Percentiles rank a stretch among this genome's conserved stretches.
phyloP scores from a whole-genome alignment of 2,113 vertebrate species.

The Phoxinus phoxinus region DNA sequence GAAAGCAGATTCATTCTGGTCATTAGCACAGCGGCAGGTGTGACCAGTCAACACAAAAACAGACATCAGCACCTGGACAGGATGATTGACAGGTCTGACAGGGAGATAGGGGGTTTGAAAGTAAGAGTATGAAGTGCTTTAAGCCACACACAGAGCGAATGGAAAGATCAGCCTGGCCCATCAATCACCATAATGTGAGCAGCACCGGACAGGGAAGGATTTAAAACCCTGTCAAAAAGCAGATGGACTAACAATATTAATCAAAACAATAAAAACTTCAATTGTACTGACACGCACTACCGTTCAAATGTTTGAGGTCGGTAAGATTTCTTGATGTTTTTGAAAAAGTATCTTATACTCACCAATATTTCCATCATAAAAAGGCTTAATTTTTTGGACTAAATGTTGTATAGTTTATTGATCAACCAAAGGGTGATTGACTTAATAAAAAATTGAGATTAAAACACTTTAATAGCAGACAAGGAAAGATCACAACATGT shows the following conservation, averaged over 20 bases:
- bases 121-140: background rate
- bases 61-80: slow-evolving; percentile 40
- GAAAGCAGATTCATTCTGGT: background rate
- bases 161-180: slow-evolving; percentile 21
- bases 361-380: too few species aligned
- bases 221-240: background rate
- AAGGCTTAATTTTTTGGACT: too few species aligned
- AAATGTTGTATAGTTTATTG: too few species aligned
- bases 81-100: slow-evolving; percentile 22
- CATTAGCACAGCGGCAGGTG: slow-evolving; percentile 30
- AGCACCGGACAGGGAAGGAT: background rate
- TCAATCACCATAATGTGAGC: slow-evolving; percentile 25
- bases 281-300: background rate
- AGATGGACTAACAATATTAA: background rate
- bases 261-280: background rate
- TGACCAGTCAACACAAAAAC: slow-evolving; percentile 22
- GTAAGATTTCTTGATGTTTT: background rate
- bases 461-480: background rate
- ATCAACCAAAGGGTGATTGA: too few species aligned
- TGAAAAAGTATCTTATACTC: background rate
- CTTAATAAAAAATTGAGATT: background rate
- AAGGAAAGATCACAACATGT: background rate
- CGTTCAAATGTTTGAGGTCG: background rate
- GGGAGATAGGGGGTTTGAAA: background rate
- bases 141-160: slow-evolving; percentile 37